Evolutionary conservation across 35 echinoderm and acorn worm genomes (phyloP).

Genomic region (Diadema setosum): DNA sequence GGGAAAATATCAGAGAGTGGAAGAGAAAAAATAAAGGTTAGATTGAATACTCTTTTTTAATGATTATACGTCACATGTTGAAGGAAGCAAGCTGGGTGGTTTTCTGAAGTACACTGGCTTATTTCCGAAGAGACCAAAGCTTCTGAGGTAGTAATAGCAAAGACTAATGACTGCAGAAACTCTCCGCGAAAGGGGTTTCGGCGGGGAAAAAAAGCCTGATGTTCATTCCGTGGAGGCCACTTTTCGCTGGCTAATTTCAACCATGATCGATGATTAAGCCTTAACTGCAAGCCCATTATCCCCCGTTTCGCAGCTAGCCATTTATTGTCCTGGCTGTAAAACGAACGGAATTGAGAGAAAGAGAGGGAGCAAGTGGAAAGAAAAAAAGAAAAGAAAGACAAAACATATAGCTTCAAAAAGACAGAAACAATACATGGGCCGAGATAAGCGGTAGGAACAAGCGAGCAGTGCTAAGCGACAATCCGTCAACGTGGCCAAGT

Average conservation of each 20-base stretch:
- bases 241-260: background rate
- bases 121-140: background rate
- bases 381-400: background rate
- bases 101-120: too few relatives aligned
- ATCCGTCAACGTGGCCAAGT: too few relatives aligned
- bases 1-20: too few relatives aligned
- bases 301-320: background rate
- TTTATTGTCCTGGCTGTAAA: background rate
- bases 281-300: background rate
- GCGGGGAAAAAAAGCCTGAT: background rate
- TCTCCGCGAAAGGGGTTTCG: background rate
- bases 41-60: too few relatives aligned
- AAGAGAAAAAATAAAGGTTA: too few relatives aligned
- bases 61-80: too few relatives aligned
- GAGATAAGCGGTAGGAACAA: background rate
- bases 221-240: background rate
- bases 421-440: background rate
- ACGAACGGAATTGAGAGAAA: background rate
- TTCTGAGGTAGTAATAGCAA: background rate
- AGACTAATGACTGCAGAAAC: background rate
- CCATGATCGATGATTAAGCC: constrained; percentile 4
- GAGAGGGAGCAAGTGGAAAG: background rate
- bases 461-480: too few relatives aligned
- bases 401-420: background rate
- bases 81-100: too few relatives aligned